A percentile compares a stretch with the other conserved stretches of the same genome.
Conservation (phyloP, 2,797 vertebrate genomes). For the Sebastes taczanowskii region DNA sequence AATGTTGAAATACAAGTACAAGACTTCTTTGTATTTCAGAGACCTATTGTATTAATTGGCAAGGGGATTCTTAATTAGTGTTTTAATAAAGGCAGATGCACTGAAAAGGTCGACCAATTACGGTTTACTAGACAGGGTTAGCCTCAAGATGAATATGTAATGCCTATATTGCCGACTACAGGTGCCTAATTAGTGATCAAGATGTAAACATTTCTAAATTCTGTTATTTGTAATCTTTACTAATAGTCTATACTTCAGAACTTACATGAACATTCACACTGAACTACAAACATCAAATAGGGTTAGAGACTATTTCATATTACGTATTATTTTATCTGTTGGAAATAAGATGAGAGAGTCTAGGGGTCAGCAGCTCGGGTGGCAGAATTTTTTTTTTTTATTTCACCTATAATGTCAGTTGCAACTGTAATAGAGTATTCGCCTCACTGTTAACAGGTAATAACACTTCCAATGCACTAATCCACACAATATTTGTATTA, state of each 20-base stretch:
- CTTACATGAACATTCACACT: neutral
- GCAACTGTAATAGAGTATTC: neutral
- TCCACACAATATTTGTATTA: neutral
- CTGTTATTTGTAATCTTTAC: neutral
- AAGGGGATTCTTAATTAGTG: constrained; percentile 22
- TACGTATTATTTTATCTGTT: neutral
- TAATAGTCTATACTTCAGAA: neutral
- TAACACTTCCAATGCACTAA: neutral
- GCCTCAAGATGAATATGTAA: constrained; percentile 2
- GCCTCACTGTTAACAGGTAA: neutral
- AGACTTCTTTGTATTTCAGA: constrained; percentile 1
- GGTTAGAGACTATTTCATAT: neutral
- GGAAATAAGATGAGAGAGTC: neutral
- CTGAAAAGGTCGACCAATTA: constrained; percentile 27
- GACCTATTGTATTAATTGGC: neutral
- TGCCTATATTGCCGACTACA: neutral
- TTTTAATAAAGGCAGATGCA: constrained; percentile 13
- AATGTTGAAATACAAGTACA: neutral
- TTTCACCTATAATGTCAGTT: neutral
- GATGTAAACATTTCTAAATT: neutral
- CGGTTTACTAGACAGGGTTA: constrained; percentile 4
- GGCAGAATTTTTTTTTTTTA: neutral
- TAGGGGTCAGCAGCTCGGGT: neutral
- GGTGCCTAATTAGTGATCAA: constrained; percentile 2
- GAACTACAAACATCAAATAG: neutral